Evolutionary conservation across 2,797 vertebrate species (phyloP).

Genomic region (Pangasius larnaudii): DNA sequence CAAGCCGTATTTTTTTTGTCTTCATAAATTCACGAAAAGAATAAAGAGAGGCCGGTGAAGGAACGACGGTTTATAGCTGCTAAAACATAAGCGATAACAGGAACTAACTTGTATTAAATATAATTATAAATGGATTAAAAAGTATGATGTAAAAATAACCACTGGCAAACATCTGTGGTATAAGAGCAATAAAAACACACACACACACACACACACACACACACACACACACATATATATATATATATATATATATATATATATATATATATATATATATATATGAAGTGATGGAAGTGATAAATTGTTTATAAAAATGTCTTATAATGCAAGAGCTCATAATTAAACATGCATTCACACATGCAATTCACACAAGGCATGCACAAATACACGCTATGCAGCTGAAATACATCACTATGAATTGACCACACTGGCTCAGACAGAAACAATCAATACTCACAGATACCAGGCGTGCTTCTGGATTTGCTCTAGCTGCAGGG

Average conservation of each 20-base stretch:
- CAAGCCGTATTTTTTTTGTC: not conserved
- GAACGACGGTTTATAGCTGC: not conserved
- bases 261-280: not conserved
- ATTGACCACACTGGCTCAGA: conserved; percentile 26
- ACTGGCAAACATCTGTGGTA: not conserved
- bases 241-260: no score
- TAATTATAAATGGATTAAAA: not conserved
- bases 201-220: not conserved
- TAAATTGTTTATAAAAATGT: not conserved
- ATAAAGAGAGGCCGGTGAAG: not conserved
- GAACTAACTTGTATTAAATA: not conserved
- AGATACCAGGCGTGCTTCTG: conserved; percentile 94
- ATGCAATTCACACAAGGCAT: not conserved
- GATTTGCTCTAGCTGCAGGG: conserved; percentile 87
- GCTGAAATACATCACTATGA: conserved; percentile 26
- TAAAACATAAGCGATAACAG: not conserved
- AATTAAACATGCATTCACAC: not conserved
- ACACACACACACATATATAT: no score
- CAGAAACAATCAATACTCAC: conserved; percentile 78
- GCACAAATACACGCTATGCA: conserved; percentile 19
- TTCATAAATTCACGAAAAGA: not conserved
- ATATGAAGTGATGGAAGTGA: not conserved
- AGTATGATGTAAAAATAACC: not conserved
- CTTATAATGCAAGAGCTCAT: not conserved
- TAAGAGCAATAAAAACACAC: not conserved